Evolutionary conservation across 2,797 vertebrate species (phyloP).

Genomic region (Thripadectes ignobilis): DNA sequence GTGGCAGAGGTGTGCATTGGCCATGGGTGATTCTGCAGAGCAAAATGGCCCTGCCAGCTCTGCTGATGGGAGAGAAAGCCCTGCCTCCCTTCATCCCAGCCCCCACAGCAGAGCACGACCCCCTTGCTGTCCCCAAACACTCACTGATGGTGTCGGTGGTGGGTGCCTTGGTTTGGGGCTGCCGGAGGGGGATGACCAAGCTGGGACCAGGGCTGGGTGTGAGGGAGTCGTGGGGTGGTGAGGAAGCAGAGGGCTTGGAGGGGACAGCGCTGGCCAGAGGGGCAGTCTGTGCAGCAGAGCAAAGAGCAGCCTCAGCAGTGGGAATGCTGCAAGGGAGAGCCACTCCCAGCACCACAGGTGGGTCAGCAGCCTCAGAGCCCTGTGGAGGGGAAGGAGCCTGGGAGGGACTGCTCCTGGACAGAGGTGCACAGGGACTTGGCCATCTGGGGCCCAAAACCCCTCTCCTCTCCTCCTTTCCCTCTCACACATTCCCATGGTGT

Average conservation of each 20-base stretch:
- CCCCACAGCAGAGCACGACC: neutral
- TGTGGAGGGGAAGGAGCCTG: no score
- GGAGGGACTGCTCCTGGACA: neutral
- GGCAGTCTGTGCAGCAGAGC: slow-evolving; percentile 74
- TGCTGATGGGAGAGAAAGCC: neutral
- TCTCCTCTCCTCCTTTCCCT: neutral
- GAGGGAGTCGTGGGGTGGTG: slow-evolving; percentile 80
- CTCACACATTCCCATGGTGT: fast-evolving
- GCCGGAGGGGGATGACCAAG: slow-evolving; percentile 80
- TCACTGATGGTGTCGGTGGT: slow-evolving; percentile 84
- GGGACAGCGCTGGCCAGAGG: slow-evolving; percentile 74
- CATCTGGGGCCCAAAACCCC: fast-evolving
- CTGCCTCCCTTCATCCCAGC: neutral
- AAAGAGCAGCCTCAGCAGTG: neutral
- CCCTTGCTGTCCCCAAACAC: neutral
- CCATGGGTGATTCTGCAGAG: fast-evolving
- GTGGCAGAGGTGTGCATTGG: neutral
- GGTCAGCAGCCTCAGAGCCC: fast-evolving
- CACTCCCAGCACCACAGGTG: neutral
- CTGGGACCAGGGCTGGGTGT: slow-evolving; percentile 83
- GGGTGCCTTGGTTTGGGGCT: slow-evolving; percentile 79
- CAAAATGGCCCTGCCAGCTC: neutral
- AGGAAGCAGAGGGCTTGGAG: slow-evolving; percentile 83
- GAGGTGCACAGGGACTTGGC: neutral
- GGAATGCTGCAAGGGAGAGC: neutral